phyloP scores from a whole-genome alignment of 1,140 invertebrate species.

The Drosophila virilis region DNA sequence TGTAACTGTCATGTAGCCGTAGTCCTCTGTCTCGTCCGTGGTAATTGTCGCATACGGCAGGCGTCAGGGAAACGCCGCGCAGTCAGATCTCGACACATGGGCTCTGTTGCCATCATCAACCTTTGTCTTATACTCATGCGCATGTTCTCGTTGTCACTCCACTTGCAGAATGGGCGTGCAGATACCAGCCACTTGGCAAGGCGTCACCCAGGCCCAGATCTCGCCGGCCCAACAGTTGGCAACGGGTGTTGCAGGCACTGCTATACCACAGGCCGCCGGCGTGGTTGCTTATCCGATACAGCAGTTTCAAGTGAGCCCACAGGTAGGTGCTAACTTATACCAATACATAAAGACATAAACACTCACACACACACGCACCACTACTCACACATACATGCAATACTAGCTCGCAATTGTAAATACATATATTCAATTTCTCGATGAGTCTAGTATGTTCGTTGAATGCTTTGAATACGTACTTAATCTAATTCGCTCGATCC shows the following conservation, averaged over 20 bases:
- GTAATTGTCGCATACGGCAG: conserved; percentile 40
- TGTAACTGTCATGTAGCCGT: background rate
- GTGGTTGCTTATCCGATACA: conserved; percentile 93
- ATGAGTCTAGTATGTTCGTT: conserved; percentile 63
- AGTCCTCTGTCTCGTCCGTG: conserved; percentile 11
- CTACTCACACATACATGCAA: conserved; percentile 5
- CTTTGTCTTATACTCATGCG: conserved; percentile 30
- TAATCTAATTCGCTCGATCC: conserved; percentile 28
- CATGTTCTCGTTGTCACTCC: conserved; percentile 21
- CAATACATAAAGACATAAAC: conserved; percentile 12
- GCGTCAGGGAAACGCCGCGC: conserved; percentile 35
- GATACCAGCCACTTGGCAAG: conserved; percentile 88
- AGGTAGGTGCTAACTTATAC: conserved; percentile 65
- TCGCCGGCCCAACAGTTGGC: conserved; percentile 86
- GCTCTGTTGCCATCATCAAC: conserved; percentile 10
- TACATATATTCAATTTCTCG: conserved; percentile 32
- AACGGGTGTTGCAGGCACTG: conserved; percentile 85
- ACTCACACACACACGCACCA: conserved; percentile 6
- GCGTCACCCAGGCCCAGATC: conserved; percentile 86
- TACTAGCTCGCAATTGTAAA: conserved; percentile 18
- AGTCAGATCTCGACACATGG: conserved; percentile 19
- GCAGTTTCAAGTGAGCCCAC: conserved; percentile 91
- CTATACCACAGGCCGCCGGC: conserved; percentile 87
- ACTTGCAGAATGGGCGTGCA: conserved; percentile 90
- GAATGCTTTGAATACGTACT: conserved; percentile 70